Conservation (phyloP, 1,140 invertebrate species). For the Drosophila suzukii region DNA sequence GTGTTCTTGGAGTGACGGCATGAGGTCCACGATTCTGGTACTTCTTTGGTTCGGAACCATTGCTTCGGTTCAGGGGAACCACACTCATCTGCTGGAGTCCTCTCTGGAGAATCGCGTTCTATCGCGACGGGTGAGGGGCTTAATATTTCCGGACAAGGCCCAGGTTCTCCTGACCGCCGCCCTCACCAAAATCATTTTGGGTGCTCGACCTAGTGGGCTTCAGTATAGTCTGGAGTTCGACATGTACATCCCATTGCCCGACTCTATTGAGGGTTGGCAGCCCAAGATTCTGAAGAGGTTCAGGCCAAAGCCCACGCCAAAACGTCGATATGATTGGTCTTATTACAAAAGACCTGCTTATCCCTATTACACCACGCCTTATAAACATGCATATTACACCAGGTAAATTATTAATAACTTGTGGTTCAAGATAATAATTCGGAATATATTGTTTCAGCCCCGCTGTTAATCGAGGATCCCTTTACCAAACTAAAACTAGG, state of each 20-base stretch:
- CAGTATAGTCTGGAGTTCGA: slow-evolving; percentile 70
- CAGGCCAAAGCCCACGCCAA: not conserved
- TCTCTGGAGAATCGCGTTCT: slow-evolving; percentile 12
- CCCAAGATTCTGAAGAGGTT: slow-evolving; percentile 47
- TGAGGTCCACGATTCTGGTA: slow-evolving; percentile 21
- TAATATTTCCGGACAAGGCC: slow-evolving; percentile 61
- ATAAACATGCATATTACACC: not conserved
- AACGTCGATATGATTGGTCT: slow-evolving; percentile 50
- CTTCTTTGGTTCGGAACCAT: slow-evolving; percentile 8
- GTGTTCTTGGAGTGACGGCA: slow-evolving; percentile 24
- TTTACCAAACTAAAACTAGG: not conserved
- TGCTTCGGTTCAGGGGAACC: not conserved
- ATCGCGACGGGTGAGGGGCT: slow-evolving; percentile 46
- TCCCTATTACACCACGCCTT: not conserved
- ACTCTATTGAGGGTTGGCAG: slow-evolving; percentile 62
- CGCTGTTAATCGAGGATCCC: not conserved
- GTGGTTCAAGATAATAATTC: not conserved
- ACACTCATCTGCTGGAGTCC: slow-evolving; percentile 1
- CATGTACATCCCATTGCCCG: slow-evolving; percentile 59
- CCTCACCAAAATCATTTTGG: slow-evolving; percentile 63
- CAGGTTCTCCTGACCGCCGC: slow-evolving; percentile 54
- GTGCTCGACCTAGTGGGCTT: slow-evolving; percentile 58
- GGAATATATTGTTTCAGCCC: not conserved
- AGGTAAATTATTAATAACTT: slow-evolving; percentile 15
- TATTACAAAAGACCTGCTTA: not conserved